Evolutionary conservation across 2,888 invertebrate species (phyloP).

Genomic region (Lapara coniferarum): DNA sequence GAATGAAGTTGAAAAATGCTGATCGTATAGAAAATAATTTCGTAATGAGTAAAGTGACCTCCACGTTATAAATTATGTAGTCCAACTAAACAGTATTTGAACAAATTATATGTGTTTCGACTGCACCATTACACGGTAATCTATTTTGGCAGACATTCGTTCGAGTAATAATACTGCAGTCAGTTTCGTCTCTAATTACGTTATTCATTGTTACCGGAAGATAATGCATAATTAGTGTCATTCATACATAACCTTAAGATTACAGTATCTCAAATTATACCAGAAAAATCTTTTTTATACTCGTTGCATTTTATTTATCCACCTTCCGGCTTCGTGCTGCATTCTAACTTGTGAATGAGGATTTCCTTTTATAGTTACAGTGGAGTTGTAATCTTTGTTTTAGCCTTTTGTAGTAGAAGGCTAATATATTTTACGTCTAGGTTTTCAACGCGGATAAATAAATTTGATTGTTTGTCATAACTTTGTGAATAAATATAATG

Average conservation of each 20-base stretch:
- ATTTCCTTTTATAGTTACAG: conserved; percentile 4
- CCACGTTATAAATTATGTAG: neutral
- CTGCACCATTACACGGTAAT: neutral
- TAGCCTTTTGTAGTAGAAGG: neutral
- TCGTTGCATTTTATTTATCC: neutral
- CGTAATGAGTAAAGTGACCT: neutral
- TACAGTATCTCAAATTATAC: conserved; percentile 9
- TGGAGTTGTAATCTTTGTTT: conserved; percentile 19
- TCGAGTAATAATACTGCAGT: conserved; percentile 4
- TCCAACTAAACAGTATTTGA: neutral
- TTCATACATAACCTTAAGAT: conserved; percentile 12
- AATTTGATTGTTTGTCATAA: neutral
- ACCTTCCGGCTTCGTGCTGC: conserved; percentile 3
- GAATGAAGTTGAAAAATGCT: neutral
- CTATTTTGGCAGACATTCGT: neutral
- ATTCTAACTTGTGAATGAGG: neutral
- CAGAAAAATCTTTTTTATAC: conserved; percentile 18
- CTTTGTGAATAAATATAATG: too few species aligned
- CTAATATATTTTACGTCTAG: neutral
- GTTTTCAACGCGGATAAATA: neutral
- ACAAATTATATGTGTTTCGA: neutral
- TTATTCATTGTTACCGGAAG: conserved; percentile 17
- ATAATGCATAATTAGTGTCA: conserved; percentile 21
- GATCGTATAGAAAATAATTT: neutral
- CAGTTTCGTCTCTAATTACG: conserved; percentile 4